phyloP scores from a whole-genome alignment of 2,797 vertebrate genomes.

The Rhabdophis nuchalis region DNA sequence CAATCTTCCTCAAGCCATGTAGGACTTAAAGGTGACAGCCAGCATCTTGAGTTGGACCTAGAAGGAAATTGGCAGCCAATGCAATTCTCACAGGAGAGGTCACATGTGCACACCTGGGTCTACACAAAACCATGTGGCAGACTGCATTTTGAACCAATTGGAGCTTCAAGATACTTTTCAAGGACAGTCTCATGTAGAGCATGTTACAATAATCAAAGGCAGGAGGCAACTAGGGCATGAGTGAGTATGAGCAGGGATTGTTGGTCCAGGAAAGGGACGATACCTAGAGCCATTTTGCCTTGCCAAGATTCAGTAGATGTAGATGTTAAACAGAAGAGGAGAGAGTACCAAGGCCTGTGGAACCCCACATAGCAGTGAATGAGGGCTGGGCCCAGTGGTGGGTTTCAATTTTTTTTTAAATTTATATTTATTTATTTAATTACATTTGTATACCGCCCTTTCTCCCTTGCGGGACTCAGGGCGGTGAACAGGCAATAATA shows the following conservation, averaged over 20 bases:
- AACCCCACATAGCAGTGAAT: too few relatives aligned
- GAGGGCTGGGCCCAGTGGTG: too few relatives aligned
- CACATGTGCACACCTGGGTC: not conserved
- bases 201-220: not conserved
- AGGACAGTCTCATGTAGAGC: not conserved
- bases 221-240: not conserved
- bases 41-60: not conserved
- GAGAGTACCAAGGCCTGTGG: too few relatives aligned
- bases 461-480: too few relatives aligned
- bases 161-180: not conserved
- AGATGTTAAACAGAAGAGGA: too few relatives aligned
- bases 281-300: too few relatives aligned
- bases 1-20: too few relatives aligned
- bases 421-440: too few relatives aligned
- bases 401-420: too few relatives aligned
- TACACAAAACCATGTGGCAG: not conserved
- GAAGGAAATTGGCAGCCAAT: not conserved
- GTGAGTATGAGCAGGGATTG: not conserved
- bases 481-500: too few relatives aligned
- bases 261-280: not conserved
- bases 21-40: not conserved
- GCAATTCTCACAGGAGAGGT: not conserved
- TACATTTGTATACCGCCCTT: too few relatives aligned
- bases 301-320: too few relatives aligned
- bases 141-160: not conserved